Evolutionary conservation across 2,113 vertebrate genomes (phyloP).

Genomic region (Albula goreensis): DNA sequence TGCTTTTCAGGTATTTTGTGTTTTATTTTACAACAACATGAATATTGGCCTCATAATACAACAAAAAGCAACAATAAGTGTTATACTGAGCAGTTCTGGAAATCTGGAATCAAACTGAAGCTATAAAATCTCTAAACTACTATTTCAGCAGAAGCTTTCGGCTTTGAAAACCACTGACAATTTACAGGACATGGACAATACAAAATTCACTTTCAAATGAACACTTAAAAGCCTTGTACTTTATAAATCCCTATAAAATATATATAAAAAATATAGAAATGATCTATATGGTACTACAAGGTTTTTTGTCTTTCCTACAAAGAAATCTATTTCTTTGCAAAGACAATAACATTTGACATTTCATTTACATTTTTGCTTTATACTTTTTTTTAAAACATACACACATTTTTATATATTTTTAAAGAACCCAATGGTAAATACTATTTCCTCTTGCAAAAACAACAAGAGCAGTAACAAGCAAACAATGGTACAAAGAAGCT

Average conservation of each 20-base stretch:
- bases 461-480: conserved; percentile 56
- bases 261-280: conserved; percentile 83
- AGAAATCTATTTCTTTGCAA: conserved; percentile 88
- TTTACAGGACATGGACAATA: conserved; percentile 73
- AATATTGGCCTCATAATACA: conserved; percentile 84
- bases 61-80: conserved; percentile 73
- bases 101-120: conserved; percentile 64
- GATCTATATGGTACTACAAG: conserved; percentile 66
- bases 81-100: conserved; percentile 73
- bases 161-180: conserved; percentile 79
- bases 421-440: conserved; percentile 88
- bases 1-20: conserved; percentile 79
- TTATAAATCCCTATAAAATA: conserved; percentile 80
- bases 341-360: conserved; percentile 91
- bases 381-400: conserved; percentile 65
- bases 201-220: conserved; percentile 85
- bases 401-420: conserved; percentile 64
- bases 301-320: conserved; percentile 80
- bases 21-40: conserved; percentile 87
- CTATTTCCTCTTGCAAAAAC: conserved; percentile 74
- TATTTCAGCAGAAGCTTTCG: conserved; percentile 70
- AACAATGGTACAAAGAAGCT: conserved; percentile 60
- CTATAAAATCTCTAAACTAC: conserved; percentile 33
- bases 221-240: conserved; percentile 84
- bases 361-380: conserved; percentile 88